phyloP scores from a whole-genome alignment of 2,888 invertebrate genomes.

The Diarsia rubi region DNA sequence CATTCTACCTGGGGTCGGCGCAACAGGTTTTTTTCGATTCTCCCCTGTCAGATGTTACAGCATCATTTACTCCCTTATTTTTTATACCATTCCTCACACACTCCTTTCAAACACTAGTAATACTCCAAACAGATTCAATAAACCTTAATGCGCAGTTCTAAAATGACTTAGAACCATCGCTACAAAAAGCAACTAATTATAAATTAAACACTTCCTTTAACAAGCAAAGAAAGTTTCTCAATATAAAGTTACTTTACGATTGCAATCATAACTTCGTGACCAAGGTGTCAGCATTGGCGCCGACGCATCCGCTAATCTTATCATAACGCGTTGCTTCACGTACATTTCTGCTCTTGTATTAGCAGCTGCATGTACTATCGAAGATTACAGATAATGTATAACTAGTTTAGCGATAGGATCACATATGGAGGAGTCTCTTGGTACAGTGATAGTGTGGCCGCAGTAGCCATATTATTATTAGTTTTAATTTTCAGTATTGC shows the following conservation, averaged over 20 bases:
- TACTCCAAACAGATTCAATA: neutral
- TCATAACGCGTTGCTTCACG: slow-evolving; percentile 75
- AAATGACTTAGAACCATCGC: neutral
- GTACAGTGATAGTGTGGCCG: slow-evolving; percentile 65
- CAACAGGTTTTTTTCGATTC: no score
- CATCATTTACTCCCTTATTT: no score
- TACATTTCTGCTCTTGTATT: slow-evolving; percentile 80
- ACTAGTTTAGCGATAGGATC: slow-evolving; percentile 77
- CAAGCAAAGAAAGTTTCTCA: slow-evolving; percentile 51
- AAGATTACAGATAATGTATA: slow-evolving; percentile 80
- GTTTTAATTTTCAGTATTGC: neutral
- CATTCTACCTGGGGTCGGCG: no score
- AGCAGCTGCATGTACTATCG: slow-evolving; percentile 72
- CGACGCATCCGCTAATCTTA: slow-evolving; percentile 77
- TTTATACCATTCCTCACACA: no score
- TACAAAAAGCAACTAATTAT: slow-evolving; percentile 16
- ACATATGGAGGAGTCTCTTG: slow-evolving; percentile 66
- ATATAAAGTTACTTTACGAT: slow-evolving; percentile 56
- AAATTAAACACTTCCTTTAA: slow-evolving; percentile 40
- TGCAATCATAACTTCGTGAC: slow-evolving; percentile 66
- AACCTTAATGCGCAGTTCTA: neutral
- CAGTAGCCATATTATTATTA: neutral
- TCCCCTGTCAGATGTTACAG: no score
- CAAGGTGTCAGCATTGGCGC: slow-evolving; percentile 75
- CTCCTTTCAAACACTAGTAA: no score